Evolutionary conservation across 2,888 invertebrate species (phyloP), one percentile per base, ranked within the genome.

Genomic region (Fragum whitleyi): DNA sequence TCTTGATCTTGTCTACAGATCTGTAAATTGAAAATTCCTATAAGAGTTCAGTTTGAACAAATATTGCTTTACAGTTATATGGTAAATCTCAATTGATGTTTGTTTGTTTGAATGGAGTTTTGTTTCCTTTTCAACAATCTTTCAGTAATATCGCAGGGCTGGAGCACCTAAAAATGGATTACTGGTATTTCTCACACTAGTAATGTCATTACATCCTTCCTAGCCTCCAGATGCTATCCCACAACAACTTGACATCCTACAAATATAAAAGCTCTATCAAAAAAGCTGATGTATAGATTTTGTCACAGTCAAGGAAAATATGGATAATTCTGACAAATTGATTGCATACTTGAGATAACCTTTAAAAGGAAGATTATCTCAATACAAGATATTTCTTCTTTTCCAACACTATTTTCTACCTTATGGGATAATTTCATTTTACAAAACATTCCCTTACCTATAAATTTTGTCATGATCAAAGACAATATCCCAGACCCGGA

Each of bases 1-100:
- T 86, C 55, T 88, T 83, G 59, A 92, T 90, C 53, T 86, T 83
- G 32, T 90, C 83, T 0, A 86, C 86, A 55, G 77, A 70, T 47
- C 77, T 83, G 28, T 3, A 70, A 59, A n/a, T n/a, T n/a, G n/a
- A n/a, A 36, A 36, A 6, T 36, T 36, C 32, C 9, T 36, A 36
- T 6, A 36, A 36, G 32, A 3, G 9, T 36, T 36, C 5, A 6
- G 32, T 36, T 36, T 36, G 9, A 9, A 3, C 32, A 36, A n/a
- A n/a, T n/a, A n/a, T n/a, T n/a, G n/a, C n/a, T n/a, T 36, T 36
- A 3, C 32, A 36, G 32, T 36, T 36, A 6, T 36, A 36, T 36
- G 9, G 32, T 3, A 36, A 36, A n/a, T n/a, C 59, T 3, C 59
- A 21, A 5, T 23, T 59, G 29, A 36, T 6, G 32, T 9, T 23